Evolutionary conservation across 2,888 invertebrate species (phyloP).

Genomic region (Crossocerus cetratus): DNA sequence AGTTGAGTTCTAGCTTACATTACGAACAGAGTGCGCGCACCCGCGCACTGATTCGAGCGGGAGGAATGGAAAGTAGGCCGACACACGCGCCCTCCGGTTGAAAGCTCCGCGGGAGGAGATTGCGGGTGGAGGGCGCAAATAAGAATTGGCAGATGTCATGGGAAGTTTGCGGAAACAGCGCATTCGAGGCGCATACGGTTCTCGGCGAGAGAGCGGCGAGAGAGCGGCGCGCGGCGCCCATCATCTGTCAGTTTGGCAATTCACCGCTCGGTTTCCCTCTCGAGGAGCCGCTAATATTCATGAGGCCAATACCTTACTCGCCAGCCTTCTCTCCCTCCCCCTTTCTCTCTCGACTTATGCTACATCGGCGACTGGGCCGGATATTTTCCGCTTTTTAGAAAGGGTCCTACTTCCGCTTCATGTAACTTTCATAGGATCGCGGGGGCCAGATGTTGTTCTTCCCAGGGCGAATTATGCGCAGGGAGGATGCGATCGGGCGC

Average conservation of each 20-base stretch:
- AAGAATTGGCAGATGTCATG: conserved; percentile 45
- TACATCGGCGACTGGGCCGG: too few species aligned
- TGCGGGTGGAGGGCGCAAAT: background rate
- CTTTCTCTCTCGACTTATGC: background rate
- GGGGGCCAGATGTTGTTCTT: too few species aligned
- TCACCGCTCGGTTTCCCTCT: background rate
- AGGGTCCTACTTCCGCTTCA: too few species aligned
- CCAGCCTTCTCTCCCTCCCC: background rate
- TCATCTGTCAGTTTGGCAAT: conserved; percentile 3
- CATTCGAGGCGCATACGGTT: too few species aligned
- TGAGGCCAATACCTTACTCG: background rate
- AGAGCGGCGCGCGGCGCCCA: background rate
- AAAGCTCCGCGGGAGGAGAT: conserved; percentile 27
- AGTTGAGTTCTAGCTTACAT: too few species aligned
- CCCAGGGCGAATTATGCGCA: too few species aligned
- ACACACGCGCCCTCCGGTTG: conserved; percentile 10
- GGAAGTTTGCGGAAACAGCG: conserved; percentile 21
- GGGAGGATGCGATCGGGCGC: too few species aligned
- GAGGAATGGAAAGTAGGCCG: background rate
- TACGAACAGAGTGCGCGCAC: background rate
- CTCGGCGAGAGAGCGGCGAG: background rate
- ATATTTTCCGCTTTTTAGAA: too few species aligned
- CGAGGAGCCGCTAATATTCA: background rate
- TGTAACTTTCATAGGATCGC: too few species aligned
- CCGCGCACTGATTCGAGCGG: background rate